Base-by-base conservation (phyloP, 2,797 vertebrate genomes). In the Amniataba percoides region DNA sequence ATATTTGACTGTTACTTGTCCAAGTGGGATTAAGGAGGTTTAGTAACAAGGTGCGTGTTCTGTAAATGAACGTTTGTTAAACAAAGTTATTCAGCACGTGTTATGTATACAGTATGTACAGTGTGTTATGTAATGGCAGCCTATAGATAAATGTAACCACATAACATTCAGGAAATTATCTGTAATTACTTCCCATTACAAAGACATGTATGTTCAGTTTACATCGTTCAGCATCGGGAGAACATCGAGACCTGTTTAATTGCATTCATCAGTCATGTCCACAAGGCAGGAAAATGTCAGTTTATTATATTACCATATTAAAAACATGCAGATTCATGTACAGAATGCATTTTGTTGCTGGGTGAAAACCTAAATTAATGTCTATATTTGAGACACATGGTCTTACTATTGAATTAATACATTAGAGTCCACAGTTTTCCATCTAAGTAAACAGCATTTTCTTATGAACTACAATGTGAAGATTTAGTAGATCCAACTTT, bases 211-310 rank as follows among this genome's bases (percentile, higher is more conserved):
- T 58, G 25, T 59, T 46, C 48, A 53, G 49, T 45, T 61, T 61
- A 23, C 61, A 62, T 71, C 51, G 48, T 19, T 59, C 36, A 65
- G 36, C 56, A 8, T 60, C 23, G n/a, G 51, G 16, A 80, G 65
- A 56, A 34, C 19, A 63, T 18, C 9, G 25, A 49, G 12, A 62
- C 55, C 63, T 51, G 78, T 67, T 58, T 0, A 52, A 67, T 84
- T 45, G 70, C 19, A 49, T 43, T 48, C 18, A 68, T 57, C 27
- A 36, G 40, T 70, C 57, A 71, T 42, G 60, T 59, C 51, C 21
- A 36, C 9, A 4, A 10, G 1, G 45, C 43, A 49, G 45, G 57
- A 48, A 43, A 51, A 55, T 16, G 19, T 16, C 10, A 23, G 12
- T 23, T 63, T 43, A 60, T 66, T 27, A 15, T 14, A 56, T 82